Evolutionary conservation across 2,888 invertebrate species (phyloP).

Genomic region (Didymodactylos carnosus): DNA sequence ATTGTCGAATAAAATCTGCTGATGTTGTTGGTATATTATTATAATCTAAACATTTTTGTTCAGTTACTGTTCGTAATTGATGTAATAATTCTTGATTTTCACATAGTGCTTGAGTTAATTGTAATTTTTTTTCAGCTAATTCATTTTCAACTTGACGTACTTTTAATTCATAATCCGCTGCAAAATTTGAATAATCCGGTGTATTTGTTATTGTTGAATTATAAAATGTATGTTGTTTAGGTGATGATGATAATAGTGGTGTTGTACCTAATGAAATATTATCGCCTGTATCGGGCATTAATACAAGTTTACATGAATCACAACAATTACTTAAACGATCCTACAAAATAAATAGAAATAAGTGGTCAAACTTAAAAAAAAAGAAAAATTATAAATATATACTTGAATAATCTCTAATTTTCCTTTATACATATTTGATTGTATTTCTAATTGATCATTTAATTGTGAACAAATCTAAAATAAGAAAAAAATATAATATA

Average conservation of each 20-base stretch:
- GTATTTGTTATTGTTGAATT: background rate
- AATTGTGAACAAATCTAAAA: constrained; percentile 44
- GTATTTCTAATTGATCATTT: constrained; percentile 63
- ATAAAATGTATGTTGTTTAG: background rate
- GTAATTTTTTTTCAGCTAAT: constrained; percentile 82
- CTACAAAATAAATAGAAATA: background rate
- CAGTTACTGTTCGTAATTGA: constrained; percentile 42
- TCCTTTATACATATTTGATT: constrained; percentile 48
- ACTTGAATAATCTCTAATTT: constrained; percentile 48
- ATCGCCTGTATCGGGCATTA: no score
- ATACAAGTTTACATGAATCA: background rate
- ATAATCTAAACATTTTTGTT: no score
- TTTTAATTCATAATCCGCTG: background rate
- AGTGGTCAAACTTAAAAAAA: background rate
- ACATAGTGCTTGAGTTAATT: constrained; percentile 87
- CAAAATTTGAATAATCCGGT: background rate
- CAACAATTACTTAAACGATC: background rate
- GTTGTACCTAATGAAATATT: no score
- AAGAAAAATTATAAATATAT: constrained; percentile 19
- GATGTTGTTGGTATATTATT: no score
- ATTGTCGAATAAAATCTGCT: background rate
- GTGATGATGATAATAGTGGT: background rate
- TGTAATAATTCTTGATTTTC: constrained; percentile 74
- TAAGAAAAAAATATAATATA: constrained; percentile 14
- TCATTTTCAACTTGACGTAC: constrained; percentile 54